These are phyloP conservation scores for Hesperia comma DNA, from an alignment of 2,888 invertebrate species.

Conservation along the genomic window DNA sequence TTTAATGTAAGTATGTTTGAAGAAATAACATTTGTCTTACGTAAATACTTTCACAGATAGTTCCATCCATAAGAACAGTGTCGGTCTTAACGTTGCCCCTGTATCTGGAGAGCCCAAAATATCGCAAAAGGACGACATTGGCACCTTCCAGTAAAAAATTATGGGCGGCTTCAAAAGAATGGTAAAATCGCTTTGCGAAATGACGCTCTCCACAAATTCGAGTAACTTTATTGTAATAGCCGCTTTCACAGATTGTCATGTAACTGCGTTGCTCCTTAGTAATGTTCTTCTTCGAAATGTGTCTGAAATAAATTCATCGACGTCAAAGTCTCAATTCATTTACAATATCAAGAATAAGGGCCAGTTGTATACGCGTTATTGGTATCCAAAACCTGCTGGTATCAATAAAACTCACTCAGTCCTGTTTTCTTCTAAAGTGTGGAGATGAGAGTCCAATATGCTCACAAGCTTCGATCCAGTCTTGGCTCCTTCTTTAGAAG, in stretches of 20 bases:
- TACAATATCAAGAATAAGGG: no score
- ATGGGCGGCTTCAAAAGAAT: constrained; percentile 74
- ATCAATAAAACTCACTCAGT: constrained; percentile 68
- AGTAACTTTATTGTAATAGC: constrained; percentile 83
- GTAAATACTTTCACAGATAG: constrained; percentile 84
- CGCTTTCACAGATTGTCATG: constrained; percentile 79
- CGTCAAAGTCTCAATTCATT: no score
- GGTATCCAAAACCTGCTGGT: background rate
- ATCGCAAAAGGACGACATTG: constrained; percentile 84
- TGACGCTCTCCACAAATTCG: constrained; percentile 73
- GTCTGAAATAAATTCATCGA: constrained; percentile 55
- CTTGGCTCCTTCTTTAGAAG: constrained; percentile 81
- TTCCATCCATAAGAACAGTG: constrained; percentile 84
- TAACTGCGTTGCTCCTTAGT: constrained; percentile 81
- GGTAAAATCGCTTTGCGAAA: constrained; percentile 75
- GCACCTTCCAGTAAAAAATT: constrained; percentile 86
- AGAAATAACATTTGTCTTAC: constrained; percentile 66
- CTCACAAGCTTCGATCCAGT: constrained; percentile 85
- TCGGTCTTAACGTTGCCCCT: constrained; percentile 82
- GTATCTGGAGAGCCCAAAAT: constrained; percentile 81
- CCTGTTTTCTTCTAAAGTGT: constrained; percentile 87
- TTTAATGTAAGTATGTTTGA: background rate
- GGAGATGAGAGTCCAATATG: constrained; percentile 84
- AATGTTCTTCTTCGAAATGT: constrained; percentile 67
- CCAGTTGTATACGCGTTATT: no score